Evolutionary conservation across 2,797 vertebrate species (phyloP).

Genomic region (Enteromius thamalakanensis): DNA sequence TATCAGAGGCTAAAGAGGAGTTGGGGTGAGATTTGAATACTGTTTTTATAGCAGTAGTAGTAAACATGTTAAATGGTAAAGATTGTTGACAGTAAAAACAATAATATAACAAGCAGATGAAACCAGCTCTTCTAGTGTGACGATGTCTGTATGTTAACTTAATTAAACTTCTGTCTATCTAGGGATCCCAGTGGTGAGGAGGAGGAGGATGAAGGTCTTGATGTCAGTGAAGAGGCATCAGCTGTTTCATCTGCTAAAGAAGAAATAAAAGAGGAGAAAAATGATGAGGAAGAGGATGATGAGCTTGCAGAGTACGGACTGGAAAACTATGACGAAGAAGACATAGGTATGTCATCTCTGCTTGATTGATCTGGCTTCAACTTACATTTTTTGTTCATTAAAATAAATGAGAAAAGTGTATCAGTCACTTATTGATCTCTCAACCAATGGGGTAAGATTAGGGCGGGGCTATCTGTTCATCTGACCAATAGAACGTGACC

Average conservation of each 20-base stretch:
- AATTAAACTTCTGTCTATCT: neutral
- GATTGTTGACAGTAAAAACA: neutral
- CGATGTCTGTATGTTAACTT: neutral
- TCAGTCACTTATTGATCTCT: neutral
- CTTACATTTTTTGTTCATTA: neutral
- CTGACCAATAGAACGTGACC: neutral
- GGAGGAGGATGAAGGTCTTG: constrained; percentile 73
- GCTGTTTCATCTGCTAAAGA: constrained; percentile 16
- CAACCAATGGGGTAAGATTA: neutral
- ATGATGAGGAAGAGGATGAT: constrained; percentile 71
- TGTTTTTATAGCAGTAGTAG: neutral
- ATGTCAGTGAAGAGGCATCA: constrained; percentile 51
- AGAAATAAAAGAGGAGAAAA: constrained; percentile 59
- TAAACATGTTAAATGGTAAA: neutral
- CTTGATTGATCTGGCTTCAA: neutral
- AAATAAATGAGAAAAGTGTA: neutral
- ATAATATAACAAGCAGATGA: neutral
- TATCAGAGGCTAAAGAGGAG: constrained; percentile 76
- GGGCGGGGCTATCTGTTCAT: neutral
- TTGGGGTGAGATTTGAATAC: constrained; percentile 66
- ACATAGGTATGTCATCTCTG: constrained; percentile 71
- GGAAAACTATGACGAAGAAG: constrained; percentile 90
- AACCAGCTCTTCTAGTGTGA: neutral
- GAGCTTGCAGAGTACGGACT: constrained; percentile 91
- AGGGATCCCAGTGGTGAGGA: constrained; percentile 75